A percentile compares a stretch with the other conserved stretches of the same genome.
These are phyloP conservation scores for Danio choprae DNA, from an alignment of 2,797 vertebrate species.

Conservation along the genomic window DNA sequence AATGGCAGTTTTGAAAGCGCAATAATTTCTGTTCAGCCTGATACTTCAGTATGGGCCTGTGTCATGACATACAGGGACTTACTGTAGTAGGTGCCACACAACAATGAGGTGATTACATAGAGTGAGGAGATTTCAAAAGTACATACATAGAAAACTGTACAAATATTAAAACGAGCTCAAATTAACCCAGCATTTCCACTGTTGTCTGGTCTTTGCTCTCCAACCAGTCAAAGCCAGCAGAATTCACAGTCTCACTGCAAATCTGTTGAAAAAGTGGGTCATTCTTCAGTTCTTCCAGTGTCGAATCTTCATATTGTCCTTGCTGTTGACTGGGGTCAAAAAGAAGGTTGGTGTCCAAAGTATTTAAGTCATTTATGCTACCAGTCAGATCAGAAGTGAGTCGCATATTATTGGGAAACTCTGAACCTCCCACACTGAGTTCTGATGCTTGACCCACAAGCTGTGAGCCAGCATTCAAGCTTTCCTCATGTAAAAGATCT, in stretches of 20 bases:
- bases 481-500: constrained; percentile 85
- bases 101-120: constrained; percentile 61
- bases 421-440: constrained; percentile 79
- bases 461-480: constrained; percentile 83
- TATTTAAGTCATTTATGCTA: constrained; percentile 95
- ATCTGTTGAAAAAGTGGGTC: constrained; percentile 97
- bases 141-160: constrained; percentile 67
- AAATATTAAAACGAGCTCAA: constrained; percentile 72
- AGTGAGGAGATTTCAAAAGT: constrained; percentile 64
- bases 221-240: constrained; percentile 95
- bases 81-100: constrained; percentile 86
- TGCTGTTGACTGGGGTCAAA: constrained; percentile 96
- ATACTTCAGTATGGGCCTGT: constrained; percentile 92
- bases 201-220: constrained; percentile 98
- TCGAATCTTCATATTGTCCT: constrained; percentile 89
- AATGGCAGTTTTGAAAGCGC: constrained; percentile 73
- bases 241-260: constrained; percentile 88
- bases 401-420: constrained; percentile 91
- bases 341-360: constrained; percentile 94
- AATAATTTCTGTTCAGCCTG: constrained; percentile 87
- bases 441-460: constrained; percentile 88
- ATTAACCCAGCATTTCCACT: constrained; percentile 95
- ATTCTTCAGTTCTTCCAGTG: constrained; percentile 93
- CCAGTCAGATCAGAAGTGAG: constrained; percentile 94
- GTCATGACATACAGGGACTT: constrained; percentile 82